phyloP scores from a whole-genome alignment of 2,888 invertebrate species.

The Aproaerema taeniolella region DNA sequence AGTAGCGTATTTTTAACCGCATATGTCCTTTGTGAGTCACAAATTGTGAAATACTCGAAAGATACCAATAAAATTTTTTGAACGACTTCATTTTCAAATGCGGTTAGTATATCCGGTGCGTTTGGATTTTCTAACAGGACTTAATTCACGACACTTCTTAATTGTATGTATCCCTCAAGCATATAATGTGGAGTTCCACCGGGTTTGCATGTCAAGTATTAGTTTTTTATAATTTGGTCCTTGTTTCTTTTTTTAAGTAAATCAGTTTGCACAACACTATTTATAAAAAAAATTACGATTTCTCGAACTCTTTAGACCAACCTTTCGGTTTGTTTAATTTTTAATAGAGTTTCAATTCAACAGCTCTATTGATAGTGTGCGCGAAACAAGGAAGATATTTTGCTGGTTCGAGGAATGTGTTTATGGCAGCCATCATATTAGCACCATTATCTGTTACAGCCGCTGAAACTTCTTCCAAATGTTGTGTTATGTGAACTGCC shows the following conservation, averaged over 20 bases:
- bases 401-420: slow-evolving; percentile 23
- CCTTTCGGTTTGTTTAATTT: slow-evolving; percentile 5
- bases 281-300: not conserved
- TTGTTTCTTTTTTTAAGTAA: not conserved
- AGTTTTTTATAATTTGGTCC: too few species aligned
- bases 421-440: slow-evolving; percentile 25
- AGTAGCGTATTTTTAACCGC: slow-evolving; percentile 10
- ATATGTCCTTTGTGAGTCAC: slow-evolving; percentile 13
- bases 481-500: slow-evolving; percentile 21
- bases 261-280: not conserved
- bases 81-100: not conserved
- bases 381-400: slow-evolving; percentile 28
- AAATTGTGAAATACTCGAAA: slow-evolving; percentile 13
- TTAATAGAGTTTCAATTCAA: slow-evolving; percentile 21
- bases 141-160: slow-evolving; percentile 21
- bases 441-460: slow-evolving; percentile 24
- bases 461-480: slow-evolving; percentile 20
- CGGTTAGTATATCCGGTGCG: slow-evolving; percentile 28
- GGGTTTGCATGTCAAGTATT: slow-evolving; percentile 29
- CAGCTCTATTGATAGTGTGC: slow-evolving; percentile 26
- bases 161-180: slow-evolving; percentile 21
- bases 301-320: slow-evolving; percentile 6
- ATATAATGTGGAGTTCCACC: slow-evolving; percentile 29
- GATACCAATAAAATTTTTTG: not conserved
- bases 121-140: slow-evolving; percentile 25